These are phyloP conservation scores for Mionectes macconnelli DNA, from an alignment of 2,113 vertebrate genomes.

Conservation along the genomic window DNA sequence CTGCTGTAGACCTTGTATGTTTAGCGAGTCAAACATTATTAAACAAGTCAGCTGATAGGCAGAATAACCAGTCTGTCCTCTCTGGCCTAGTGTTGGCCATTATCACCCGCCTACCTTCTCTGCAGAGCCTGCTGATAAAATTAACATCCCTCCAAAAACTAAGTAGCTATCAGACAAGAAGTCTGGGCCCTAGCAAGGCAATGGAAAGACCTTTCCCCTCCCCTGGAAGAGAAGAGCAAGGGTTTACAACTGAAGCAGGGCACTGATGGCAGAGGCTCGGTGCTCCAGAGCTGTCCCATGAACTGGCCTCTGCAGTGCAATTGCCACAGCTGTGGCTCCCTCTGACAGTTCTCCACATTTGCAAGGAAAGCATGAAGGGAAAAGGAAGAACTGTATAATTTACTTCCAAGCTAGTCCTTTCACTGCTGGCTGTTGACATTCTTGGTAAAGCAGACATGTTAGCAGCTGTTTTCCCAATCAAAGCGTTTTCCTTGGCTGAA, in stretches of 20 bases:
- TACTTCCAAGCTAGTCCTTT: slow-evolving; percentile 35
- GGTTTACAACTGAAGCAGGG: neutral
- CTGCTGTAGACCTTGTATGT: neutral
- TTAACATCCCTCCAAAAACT: neutral
- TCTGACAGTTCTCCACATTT: neutral
- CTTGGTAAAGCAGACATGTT: neutral
- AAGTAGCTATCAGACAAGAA: neutral
- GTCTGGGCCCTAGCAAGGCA: neutral
- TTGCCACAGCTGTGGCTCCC: neutral
- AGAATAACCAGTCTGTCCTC: neutral
- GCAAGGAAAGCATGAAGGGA: neutral
- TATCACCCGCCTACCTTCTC: neutral
- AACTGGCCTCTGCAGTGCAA: neutral
- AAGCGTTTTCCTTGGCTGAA: slow-evolving; percentile 63
- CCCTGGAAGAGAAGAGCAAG: neutral
- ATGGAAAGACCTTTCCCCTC: neutral
- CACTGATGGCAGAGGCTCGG: accelerated
- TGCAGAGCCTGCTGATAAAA: neutral
- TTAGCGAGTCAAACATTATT: neutral
- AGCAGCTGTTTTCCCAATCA: slow-evolving; percentile 65
- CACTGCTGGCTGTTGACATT: neutral
- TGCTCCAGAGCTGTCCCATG: accelerated
- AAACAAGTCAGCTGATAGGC: neutral
- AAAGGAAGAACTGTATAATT: neutral
- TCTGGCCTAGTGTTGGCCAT: neutral